phyloP scores from a whole-genome alignment of 2,113 vertebrate genomes.

The Mungos mungo region DNA sequence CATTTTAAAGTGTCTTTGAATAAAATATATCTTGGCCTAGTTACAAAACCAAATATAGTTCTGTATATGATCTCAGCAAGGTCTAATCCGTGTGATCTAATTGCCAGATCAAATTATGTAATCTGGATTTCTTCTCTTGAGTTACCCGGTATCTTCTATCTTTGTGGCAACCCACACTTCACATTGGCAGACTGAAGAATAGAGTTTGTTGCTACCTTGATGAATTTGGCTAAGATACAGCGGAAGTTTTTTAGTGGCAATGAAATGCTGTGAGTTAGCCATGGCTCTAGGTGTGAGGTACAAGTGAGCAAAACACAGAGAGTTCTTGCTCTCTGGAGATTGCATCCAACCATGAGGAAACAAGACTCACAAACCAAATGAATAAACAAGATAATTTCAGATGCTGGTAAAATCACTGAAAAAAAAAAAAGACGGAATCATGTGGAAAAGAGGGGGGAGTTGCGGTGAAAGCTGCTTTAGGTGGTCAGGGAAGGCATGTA shows the following conservation, averaged over 20 bases:
- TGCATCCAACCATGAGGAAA: not conserved
- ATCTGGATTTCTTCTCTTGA: constrained; percentile 31
- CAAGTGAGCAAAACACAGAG: not conserved
- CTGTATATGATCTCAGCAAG: not conserved
- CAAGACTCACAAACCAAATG: not conserved
- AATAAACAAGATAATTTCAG: not conserved
- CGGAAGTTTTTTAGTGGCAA: not conserved
- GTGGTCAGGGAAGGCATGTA: not conserved
- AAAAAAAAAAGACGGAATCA: not conserved
- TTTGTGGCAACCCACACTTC: not conserved
- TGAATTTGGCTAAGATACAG: not conserved
- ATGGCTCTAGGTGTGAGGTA: not conserved
- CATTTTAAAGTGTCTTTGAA: not conserved
- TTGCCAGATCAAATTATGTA: constrained; percentile 19
- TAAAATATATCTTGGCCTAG: constrained; percentile 28
- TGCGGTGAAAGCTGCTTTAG: not conserved
- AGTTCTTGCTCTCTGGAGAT: not conserved
- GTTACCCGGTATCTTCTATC: not conserved
- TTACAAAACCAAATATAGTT: constrained; percentile 39
- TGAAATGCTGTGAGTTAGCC: not conserved
- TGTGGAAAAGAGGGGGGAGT: no score
- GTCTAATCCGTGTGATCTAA: not conserved
- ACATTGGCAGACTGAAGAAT: not conserved
- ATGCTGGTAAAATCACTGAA: not conserved
- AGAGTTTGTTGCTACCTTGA: not conserved